Base-by-base conservation (phyloP, 1,140 invertebrate species). In the Calliphora vicina region DNA sequence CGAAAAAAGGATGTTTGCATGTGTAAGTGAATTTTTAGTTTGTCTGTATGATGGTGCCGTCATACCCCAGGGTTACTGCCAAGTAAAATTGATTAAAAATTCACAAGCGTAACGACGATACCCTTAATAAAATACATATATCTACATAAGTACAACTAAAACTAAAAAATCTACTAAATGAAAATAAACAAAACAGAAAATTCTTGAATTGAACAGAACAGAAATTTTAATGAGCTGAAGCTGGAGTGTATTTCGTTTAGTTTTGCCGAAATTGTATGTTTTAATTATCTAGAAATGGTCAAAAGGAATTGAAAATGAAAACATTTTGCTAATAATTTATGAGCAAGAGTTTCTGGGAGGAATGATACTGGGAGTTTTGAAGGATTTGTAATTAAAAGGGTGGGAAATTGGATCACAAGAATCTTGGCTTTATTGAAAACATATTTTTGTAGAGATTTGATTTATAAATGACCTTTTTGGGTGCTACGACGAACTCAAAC, bases 81-180 rank as follows among this genome's bases (percentile, higher is more conserved):
- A 35, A 45, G 61, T 81, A 72, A 74, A 84, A 84, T 82, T 83
- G 73, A 84, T 84, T 84, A 84, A 84, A 84, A 82, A 84, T 84
- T 82, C 81, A 84, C 29, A 72, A 82, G 80, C 83, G 74, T 82
- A 84, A 82, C 83, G 80, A 35, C 17, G 61, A 67, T 67, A 67
- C 20, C 61, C 61, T 23, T 23, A 20, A 67, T 20, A 67, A 67
- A 67, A 9, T 25, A 23, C n/a, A n/a, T n/a, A n/a, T n/a, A n/a
- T n/a, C n/a, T n/a, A n/a, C n/a, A n/a, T n/a, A n/a, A n/a, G n/a
- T n/a, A n/a, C n/a, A 67, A 57, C 4, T 17, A 57, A 57, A 57
- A 57, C 13, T 17, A 17, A 17, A 57, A 57, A 25, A 67, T 67
- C 8, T 23, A 67, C n/a, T 23, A 67, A 67, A 67, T 9, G n/a